phyloP scores from a whole-genome alignment of 2,797 vertebrate genomes.

The Setipinna tenuifilis region DNA sequence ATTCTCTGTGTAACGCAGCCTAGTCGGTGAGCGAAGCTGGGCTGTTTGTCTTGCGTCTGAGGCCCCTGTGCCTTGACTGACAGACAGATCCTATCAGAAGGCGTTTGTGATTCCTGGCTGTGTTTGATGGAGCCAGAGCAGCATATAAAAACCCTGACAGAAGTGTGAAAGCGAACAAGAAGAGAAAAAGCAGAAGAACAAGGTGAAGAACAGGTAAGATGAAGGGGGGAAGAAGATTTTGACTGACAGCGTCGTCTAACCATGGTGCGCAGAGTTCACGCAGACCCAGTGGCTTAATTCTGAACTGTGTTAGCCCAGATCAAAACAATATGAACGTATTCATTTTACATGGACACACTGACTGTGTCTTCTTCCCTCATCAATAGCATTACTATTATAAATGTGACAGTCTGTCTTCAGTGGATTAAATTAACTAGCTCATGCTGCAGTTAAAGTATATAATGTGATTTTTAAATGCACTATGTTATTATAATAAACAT shows the following conservation, averaged over 20 bases:
- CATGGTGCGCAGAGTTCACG: background rate
- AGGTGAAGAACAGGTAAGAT: slow-evolving; percentile 1
- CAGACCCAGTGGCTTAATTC: background rate
- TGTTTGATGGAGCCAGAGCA: slow-evolving; percentile 8
- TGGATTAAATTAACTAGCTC: background rate
- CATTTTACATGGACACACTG: background rate
- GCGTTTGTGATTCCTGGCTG: slow-evolving; percentile 2
- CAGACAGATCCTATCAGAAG: slow-evolving; percentile 6
- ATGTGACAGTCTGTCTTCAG: background rate
- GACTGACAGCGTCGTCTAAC: slow-evolving; percentile 4
- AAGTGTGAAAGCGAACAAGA: slow-evolving; percentile 20
- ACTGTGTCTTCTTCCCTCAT: background rate
- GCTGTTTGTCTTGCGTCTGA: background rate
- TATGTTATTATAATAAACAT: background rate
- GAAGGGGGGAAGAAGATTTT: background rate
- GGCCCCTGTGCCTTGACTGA: background rate
- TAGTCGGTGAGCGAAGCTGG: background rate
- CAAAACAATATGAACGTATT: background rate
- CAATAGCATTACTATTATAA: background rate
- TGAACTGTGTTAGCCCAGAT: background rate
- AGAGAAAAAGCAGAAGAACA: background rate
- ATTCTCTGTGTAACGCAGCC: background rate
- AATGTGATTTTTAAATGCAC: background rate
- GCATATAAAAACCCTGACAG: slow-evolving; percentile 12
- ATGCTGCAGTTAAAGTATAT: background rate